A percentile compares a stretch with the other conserved stretches of the same genome.
These are phyloP conservation scores for Pampusana beccarii DNA, from an alignment of 2,113 vertebrate species.

Conservation along the genomic window DNA sequence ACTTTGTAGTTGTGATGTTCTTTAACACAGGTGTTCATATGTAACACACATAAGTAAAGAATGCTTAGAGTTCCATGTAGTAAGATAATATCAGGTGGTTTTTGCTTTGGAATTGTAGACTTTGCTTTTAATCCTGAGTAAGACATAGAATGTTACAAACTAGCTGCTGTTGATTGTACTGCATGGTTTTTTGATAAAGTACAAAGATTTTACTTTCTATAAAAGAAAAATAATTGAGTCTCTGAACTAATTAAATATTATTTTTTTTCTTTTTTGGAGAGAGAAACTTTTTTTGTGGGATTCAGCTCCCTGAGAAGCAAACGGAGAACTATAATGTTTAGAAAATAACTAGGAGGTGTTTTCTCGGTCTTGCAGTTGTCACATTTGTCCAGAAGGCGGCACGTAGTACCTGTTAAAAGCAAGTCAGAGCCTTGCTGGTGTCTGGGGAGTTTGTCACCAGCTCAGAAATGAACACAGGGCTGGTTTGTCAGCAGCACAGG, in stretches of 20 bases:
- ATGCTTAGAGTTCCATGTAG: background rate
- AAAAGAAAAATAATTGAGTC: no score
- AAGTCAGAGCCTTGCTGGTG: rapidly evolving
- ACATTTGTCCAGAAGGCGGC: slow-evolving; percentile 26
- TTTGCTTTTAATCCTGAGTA: background rate
- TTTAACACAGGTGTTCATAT: background rate
- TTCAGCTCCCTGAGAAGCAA: background rate
- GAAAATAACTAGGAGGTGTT: rapidly evolving
- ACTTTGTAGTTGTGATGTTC: background rate
- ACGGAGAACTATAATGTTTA: background rate
- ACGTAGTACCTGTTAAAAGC: background rate
- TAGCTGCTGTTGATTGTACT: background rate
- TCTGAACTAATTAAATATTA: background rate
- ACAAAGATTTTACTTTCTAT: background rate
- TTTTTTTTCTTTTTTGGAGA: background rate
- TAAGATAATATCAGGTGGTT: background rate
- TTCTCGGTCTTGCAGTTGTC: background rate
- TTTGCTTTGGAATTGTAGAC: background rate
- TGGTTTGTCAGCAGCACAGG: background rate
- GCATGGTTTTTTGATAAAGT: background rate
- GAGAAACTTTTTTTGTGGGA: background rate
- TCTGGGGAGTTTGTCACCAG: background rate
- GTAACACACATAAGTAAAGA: background rate
- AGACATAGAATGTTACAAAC: background rate
- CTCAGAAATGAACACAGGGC: rapidly evolving